phyloP scores from a whole-genome alignment of 2,797 vertebrate genomes.

The Xenops minutus region DNA sequence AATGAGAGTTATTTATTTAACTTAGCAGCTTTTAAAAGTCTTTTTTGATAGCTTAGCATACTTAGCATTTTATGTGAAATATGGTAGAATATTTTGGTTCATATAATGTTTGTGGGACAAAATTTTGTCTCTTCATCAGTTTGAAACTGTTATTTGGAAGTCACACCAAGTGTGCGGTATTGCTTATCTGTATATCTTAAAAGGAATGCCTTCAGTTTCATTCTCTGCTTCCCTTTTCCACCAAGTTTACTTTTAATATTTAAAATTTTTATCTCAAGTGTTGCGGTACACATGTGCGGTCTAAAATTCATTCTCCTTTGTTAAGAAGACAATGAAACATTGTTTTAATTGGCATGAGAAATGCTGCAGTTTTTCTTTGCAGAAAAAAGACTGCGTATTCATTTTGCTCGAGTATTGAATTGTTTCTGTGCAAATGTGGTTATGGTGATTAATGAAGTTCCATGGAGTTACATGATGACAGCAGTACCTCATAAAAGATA shows the following conservation, averaged over 20 bases:
- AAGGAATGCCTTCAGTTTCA: neutral
- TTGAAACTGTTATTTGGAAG: neutral
- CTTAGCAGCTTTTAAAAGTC: neutral
- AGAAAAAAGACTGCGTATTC: neutral
- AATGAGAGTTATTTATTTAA: neutral
- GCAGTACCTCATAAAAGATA: neutral
- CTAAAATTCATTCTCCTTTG: constrained; percentile 62
- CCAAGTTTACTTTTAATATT: neutral
- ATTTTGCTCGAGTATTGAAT: constrained; percentile 20
- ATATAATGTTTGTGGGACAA: neutral
- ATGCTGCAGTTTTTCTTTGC: constrained; percentile 26
- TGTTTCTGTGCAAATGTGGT: neutral
- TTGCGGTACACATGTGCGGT: constrained; percentile 17
- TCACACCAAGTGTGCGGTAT: neutral
- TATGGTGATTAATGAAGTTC: constrained; percentile 56
- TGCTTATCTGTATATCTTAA: neutral
- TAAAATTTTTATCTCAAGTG: constrained; percentile 16
- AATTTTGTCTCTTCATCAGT: neutral
- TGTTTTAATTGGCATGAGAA: constrained; percentile 61
- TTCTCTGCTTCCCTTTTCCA: neutral
- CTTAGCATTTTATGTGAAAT: neutral
- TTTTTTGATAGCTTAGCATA: neutral
- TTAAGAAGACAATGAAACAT: constrained; percentile 44
- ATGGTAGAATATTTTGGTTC: neutral
- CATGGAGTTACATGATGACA: constrained; percentile 6